These are phyloP conservation scores for Parazoanthus darwini DNA, from an alignment of 92 coral and sea anemone species.

Conservation along the genomic window DNA sequence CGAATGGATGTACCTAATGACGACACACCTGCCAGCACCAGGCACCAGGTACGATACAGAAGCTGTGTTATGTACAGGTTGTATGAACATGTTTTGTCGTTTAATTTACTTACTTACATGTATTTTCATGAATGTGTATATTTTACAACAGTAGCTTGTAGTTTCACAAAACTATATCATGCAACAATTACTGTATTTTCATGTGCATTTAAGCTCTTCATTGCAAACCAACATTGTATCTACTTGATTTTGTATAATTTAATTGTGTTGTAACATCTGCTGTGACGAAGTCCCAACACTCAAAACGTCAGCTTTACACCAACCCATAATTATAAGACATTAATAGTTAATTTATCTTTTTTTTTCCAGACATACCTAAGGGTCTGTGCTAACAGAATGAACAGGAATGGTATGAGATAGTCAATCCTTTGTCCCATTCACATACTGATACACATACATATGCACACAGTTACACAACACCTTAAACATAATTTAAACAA, in stretches of 20 bases:
- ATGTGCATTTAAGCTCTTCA: no score
- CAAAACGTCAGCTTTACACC: no score
- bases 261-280: background rate
- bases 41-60: constrained; percentile 65
- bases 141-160: no score
- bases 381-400: constrained; percentile 92
- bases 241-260: background rate
- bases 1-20: constrained; percentile 53
- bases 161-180: no score
- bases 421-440: background rate
- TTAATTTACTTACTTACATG: no score
- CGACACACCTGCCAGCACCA: constrained; percentile 92
- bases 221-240: background rate
- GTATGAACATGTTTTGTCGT: no score
- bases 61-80: no score
- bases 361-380: constrained; percentile 75
- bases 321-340: no score
- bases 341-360: background rate
- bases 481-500: background rate
- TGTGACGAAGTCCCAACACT: no score
- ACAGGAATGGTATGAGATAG: constrained; percentile 67
- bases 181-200: no score
- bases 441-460: background rate
- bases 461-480: no score
- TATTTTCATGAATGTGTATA: no score